Evolutionary conservation across 2,888 invertebrate species (phyloP).

Genomic region (Scrobipalpa atriplicella): DNA sequence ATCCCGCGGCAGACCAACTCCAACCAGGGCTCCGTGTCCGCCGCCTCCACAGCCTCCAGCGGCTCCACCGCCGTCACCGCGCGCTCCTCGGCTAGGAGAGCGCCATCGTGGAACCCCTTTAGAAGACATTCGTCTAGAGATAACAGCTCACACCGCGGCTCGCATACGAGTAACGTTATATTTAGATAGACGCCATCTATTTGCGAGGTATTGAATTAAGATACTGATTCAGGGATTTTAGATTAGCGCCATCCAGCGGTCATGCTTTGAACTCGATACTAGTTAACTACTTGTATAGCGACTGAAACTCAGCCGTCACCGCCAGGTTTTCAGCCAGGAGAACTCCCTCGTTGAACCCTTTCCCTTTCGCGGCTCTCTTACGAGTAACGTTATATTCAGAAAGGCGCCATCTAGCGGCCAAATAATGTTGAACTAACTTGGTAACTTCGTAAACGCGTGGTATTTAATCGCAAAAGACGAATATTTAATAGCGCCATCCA

Average conservation of each 20-base stretch:
- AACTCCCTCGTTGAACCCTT: slow-evolving; percentile 87
- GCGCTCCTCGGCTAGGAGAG: slow-evolving; percentile 70
- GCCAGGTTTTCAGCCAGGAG: slow-evolving; percentile 71
- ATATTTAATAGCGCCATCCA: slow-evolving; percentile 2
- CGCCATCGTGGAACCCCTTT: slow-evolving; percentile 89
- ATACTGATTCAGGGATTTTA: too few species aligned
- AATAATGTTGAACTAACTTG: neutral
- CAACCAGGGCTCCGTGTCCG: slow-evolving; percentile 75
- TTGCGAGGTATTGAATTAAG: slow-evolving; percentile 2
- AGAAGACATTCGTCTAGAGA: slow-evolving; percentile 83
- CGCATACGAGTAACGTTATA: slow-evolving; percentile 81
- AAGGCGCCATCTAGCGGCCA: slow-evolving; percentile 48
- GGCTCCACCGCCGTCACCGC: slow-evolving; percentile 66
- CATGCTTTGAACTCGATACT: neutral
- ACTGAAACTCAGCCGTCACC: slow-evolving; percentile 43
- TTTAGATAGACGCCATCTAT: slow-evolving; percentile 70
- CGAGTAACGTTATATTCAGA: slow-evolving; percentile 83
- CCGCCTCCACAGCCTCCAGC: slow-evolving; percentile 72
- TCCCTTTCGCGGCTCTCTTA: slow-evolving; percentile 73
- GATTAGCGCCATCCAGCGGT: slow-evolving; percentile 37
- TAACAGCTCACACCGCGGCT: slow-evolving; percentile 72
- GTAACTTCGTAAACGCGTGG: too few species aligned
- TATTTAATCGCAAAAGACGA: too few species aligned
- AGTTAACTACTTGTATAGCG: neutral
- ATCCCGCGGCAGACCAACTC: slow-evolving; percentile 63